phyloP scores from a whole-genome alignment of 2,113 vertebrate genomes.

The Grammomys dolichurus region DNA sequence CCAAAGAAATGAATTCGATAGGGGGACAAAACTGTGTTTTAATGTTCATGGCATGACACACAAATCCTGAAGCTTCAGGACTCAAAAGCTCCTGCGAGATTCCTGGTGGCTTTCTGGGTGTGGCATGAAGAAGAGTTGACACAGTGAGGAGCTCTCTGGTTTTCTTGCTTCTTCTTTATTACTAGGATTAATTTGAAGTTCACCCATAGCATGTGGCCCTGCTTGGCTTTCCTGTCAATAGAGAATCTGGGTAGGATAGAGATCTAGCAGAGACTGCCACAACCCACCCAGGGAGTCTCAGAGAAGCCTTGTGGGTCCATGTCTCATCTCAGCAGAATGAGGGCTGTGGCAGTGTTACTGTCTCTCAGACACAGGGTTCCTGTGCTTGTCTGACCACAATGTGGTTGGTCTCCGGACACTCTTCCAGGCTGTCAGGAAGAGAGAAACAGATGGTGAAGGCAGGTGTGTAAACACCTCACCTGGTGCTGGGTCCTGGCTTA shows the following conservation, averaged over 20 bases:
- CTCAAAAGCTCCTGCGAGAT: background rate
- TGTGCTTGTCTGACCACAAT: background rate
- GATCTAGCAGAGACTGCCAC: background rate
- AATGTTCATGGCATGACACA: background rate
- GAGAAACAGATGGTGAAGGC: background rate
- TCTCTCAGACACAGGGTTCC: background rate
- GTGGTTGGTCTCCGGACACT: background rate
- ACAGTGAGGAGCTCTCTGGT: background rate
- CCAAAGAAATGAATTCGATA: background rate
- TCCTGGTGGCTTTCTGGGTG: background rate
- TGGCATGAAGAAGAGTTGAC: background rate
- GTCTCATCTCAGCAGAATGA: background rate
- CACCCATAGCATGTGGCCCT: background rate
- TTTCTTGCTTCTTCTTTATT: background rate
- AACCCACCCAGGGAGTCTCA: background rate
- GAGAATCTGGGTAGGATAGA: background rate
- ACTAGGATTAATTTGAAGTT: background rate
- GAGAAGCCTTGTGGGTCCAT: background rate
- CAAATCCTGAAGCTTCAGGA: background rate
- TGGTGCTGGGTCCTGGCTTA: background rate
- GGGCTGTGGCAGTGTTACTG: background rate
- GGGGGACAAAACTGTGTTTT: background rate
- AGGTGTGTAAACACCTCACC: background rate
- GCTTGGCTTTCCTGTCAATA: background rate
- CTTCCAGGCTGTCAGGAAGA: slow-evolving; percentile 22